Conservation (phyloP, 1,140 invertebrate species). For the Nephila pilipes region DNA sequence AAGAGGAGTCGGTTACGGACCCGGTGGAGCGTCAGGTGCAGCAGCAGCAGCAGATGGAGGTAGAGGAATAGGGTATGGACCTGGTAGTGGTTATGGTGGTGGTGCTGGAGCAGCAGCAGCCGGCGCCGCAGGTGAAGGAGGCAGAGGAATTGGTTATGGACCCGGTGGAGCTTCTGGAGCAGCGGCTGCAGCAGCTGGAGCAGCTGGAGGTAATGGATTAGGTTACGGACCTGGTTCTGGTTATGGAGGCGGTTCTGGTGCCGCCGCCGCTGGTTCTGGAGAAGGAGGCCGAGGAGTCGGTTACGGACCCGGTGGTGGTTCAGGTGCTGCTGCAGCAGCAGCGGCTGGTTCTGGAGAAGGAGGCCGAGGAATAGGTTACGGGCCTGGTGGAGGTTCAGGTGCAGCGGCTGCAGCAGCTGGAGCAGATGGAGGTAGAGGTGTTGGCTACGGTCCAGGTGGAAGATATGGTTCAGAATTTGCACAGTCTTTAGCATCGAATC, state of each 20-base stretch:
- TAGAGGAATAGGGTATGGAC: not conserved
- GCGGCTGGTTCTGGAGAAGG: no score
- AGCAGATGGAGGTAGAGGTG: no score
- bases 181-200: not conserved
- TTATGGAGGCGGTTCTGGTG: not conserved
- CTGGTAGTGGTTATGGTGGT: not conserved
- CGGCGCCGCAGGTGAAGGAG: not conserved
- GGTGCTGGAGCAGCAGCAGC: not conserved
- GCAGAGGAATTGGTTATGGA: not conserved
- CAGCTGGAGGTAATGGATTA: not conserved
- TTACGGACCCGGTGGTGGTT: no score
- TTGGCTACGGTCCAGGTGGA: no score
- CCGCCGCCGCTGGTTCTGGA: not conserved
- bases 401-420: no score
- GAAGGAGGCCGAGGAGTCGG: not conserved
- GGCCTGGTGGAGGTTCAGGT: no score
- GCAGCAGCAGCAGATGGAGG: not conserved
- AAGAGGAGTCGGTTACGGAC: not conserved
- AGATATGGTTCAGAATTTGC: no score
- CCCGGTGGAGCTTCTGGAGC: no score
- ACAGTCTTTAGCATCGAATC: no score
- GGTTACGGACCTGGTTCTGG: not conserved
- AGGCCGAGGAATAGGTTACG: no score
- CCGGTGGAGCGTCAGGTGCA: not conserved
- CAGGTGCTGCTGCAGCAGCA: no score